Evolutionary conservation across 1,140 invertebrate species (phyloP), one percentile per base, ranked within the genome.

Genomic region (Pseudomyrmex pallidus): DNA sequence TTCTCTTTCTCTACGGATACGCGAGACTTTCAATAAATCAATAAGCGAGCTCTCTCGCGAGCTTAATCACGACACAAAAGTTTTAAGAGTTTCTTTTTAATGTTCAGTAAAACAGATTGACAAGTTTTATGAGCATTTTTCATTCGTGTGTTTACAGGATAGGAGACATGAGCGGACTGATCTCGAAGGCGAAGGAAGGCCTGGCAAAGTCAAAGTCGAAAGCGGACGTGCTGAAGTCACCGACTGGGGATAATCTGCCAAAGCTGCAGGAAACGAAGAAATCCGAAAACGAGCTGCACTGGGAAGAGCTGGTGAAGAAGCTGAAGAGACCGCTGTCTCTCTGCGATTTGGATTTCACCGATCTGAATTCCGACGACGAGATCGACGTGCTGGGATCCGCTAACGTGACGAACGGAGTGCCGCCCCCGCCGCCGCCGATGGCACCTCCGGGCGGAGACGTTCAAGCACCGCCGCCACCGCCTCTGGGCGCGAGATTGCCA

Each of bases 281-380:
- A 92, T 98, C 98, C 0, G 98, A 99, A 93, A 98, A 97, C 91
- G 98, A 99, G 91, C 94, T 99, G 0, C 97, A 98, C 89, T 99
- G 99, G 99, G 98, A 99, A 90, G 97, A 98, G 88, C 93, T 99
- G 74, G 96, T 98, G 25, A 96, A 96, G 48, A 96, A 96, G 83
- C 94, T 98, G 74, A 96, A 97, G 77, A 95, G 98, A 85, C 96
- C 98, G 0, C 95, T 99, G 62, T 96, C 97, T 87, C 96, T 99
- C 12, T 99, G 99, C 92, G 99, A 99, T 93, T 94, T 99, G 73
- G 99, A 99, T 93, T 99, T 99, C 91, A 98, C 98, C 1, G 98
- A 99, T 94, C 95, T 99, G 48, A 96, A 96, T 78, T 96, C 96
- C 13, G 97, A 98, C 78, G 97, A 97, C 74, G 97, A 97, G 89